Base-by-base conservation (phyloP, 2,888 invertebrate genomes). In the Chironomus riparius region DNA sequence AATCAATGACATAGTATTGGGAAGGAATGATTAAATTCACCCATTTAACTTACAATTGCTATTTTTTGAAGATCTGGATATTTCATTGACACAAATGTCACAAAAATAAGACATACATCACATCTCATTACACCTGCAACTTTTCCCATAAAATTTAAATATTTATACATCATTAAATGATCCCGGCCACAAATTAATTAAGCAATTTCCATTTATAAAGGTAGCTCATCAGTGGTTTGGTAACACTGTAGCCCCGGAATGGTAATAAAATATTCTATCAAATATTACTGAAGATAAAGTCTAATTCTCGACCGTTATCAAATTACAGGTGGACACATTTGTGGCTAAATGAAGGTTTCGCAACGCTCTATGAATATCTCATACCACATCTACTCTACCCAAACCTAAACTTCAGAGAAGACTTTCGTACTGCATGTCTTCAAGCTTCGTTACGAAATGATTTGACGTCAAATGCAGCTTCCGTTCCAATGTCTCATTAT, bases 181-280 rank as follows among this genome's bases (percentile, higher is more conserved):
- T 85, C 7, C 38, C 86, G 77, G 85, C 86, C 61, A 83, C 84
- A 70, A 86, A 86, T 79, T 86, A 86, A 78, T 70, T 62, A 15
- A 21, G n/a, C 2, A 21, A 3, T 62, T 62, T 62, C 18, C 86
- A 86, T 76, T 38, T 38, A 38, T 38, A 38, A 38, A 56, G 56
- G 6, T 56, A 18, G 82, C 83, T 0, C 92, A 93, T 80, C 88
- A 88, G 86, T 91, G 91, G 91, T 91, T 91, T 79, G 91, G 91
- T 0, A 88, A 91, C 79, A 86, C 88, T 78, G 87, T 91, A 5
- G 87, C 89, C 0, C 87, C 88, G 0, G 80, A 83, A 4, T 90
- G 89, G 82, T 91, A 90, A 38, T 56, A 56, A 56, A 15, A 56
- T 56, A 56, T 56, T 6, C 18, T 56, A n/a, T 15, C 18, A n/a